Base-by-base conservation (phyloP, 1,140 invertebrate genomes). In the Drosophila nasuta region DNA sequence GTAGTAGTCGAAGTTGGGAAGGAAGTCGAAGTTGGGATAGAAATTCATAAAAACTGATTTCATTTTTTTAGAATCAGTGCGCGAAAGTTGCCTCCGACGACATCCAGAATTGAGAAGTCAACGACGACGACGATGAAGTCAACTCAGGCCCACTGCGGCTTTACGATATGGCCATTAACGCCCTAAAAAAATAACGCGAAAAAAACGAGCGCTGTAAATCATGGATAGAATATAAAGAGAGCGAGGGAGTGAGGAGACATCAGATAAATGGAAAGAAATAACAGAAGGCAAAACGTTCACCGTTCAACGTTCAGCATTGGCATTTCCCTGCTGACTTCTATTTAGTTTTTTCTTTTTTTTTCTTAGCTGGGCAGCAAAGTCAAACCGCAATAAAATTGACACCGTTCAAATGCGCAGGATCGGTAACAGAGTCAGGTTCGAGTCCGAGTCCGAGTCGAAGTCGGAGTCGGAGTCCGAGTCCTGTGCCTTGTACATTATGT, bases 361-460 rank as follows among this genome's bases (percentile, higher is more conserved):
- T 38, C 8, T 10, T 38, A 25, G 35, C 35, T 4, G 46, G 56
- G 60, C 58, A 66, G 60, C 71, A 83, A 82, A 91, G 91, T 92
- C 91, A 92, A 92, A 92, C 91, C 91, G 90, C 91, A 92, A 91
- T 92, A 92, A 92, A 92, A 80, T 91, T 91, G 86, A 90, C 85
- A 89, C 76, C 78, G 72, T 77, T 63, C 51, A 67, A 73, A 76
- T 76, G 80, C 85, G 80, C 85, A 87, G 82, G 83, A 83, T 75
- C 81, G 25, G 60, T 20, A 63, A 64, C 35, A 59, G 28, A 2
- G 41, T 41, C 41, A 35, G 25, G 28, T 15, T 28, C 54, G 7
- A 46, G 58, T 25, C 11, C 4, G 35, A 35, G 35, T 7, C 20
- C 0, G 0, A 20, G 20, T 20, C 20, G 3, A 20, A 20, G 20